phyloP scores from a whole-genome alignment of 2,888 invertebrate species.

The Eupithecia tripunctaria region DNA sequence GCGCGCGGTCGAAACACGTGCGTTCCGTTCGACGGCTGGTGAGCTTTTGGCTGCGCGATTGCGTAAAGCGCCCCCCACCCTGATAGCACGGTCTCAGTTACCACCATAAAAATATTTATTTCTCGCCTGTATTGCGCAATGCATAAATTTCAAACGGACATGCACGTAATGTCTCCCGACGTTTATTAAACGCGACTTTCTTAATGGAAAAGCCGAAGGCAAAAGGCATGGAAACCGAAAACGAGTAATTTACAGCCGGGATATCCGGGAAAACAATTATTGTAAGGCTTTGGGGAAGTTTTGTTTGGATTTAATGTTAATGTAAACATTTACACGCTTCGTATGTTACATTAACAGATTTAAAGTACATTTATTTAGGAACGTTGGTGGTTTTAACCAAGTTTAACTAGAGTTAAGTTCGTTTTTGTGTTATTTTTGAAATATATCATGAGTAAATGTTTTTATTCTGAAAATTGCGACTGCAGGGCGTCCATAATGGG shows the following conservation, averaged over 20 bases:
- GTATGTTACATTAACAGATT: constrained; percentile 7
- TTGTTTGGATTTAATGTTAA: constrained; percentile 32
- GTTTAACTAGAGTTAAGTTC: background rate
- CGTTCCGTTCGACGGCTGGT: constrained; percentile 56
- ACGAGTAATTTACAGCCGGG: constrained; percentile 23
- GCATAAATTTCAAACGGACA: constrained; percentile 60
- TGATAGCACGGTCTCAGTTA: constrained; percentile 63
- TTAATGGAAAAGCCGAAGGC: constrained; percentile 25
- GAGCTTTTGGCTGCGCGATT: constrained; percentile 64
- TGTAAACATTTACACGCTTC: constrained; percentile 28
- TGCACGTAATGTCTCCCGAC: constrained; percentile 44
- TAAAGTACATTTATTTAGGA: constrained; percentile 5
- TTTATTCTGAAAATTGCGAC: background rate
- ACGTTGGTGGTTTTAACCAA: constrained; percentile 1
- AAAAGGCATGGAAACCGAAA: constrained; percentile 7
- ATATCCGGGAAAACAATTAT: constrained; percentile 10
- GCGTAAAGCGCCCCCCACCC: constrained; percentile 51
- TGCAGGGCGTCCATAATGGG: too few species aligned
- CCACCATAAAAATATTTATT: constrained; percentile 75
- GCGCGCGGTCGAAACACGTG: constrained; percentile 45
- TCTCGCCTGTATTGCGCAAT: constrained; percentile 73
- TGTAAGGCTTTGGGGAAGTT: constrained; percentile 18
- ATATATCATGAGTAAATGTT: background rate
- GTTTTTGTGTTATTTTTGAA: background rate
- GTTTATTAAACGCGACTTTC: constrained; percentile 34